phyloP scores from a whole-genome alignment of 2,797 vertebrate genomes.

The Cossypha caffra region DNA sequence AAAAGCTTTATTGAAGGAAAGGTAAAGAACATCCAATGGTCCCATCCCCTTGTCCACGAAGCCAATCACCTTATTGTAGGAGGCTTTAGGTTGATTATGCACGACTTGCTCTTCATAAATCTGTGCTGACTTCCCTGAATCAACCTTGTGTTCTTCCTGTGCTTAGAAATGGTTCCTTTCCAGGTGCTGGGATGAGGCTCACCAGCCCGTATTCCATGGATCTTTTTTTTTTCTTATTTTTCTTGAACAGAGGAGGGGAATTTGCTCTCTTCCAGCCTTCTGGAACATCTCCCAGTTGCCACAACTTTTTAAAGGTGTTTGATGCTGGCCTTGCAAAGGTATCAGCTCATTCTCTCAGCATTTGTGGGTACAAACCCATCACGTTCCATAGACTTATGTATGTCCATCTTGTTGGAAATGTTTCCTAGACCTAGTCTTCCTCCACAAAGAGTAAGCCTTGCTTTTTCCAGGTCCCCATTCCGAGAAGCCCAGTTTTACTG shows the following conservation, averaged over 20 bases:
- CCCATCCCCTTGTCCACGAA: background rate
- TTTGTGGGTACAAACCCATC: background rate
- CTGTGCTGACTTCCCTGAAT: background rate
- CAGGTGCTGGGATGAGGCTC: background rate
- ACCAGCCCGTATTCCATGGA: background rate
- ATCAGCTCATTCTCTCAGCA: background rate
- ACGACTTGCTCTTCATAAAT: background rate
- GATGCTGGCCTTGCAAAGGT: background rate
- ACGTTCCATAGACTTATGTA: accelerated
- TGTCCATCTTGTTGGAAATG: background rate
- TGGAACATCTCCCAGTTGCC: background rate
- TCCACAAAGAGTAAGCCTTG: background rate
- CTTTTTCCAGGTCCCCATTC: background rate
- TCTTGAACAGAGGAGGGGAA: background rate
- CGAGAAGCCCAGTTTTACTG: background rate
- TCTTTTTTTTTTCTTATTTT: background rate
- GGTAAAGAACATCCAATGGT: background rate
- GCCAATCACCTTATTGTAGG: background rate
- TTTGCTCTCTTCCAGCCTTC: background rate
- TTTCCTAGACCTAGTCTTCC: background rate
- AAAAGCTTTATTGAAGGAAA: background rate
- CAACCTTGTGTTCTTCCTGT: background rate
- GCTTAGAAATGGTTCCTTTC: background rate
- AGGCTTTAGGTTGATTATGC: background rate
- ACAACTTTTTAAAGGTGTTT: background rate